Base-by-base conservation (phyloP, 2,797 vertebrate genomes). In the Sebastes goodei region DNA sequence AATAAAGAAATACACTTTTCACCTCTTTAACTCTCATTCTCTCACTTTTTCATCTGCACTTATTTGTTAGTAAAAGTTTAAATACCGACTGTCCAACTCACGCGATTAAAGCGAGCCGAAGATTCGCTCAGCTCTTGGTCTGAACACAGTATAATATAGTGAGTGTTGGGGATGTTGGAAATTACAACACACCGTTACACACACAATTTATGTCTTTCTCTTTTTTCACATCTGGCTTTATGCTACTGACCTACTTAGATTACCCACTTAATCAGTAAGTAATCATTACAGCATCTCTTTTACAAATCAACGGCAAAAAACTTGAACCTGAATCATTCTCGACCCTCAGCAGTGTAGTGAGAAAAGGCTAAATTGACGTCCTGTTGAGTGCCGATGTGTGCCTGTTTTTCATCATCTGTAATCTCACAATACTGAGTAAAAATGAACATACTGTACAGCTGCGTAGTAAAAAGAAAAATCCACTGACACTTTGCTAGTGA, bases 351-450 rank as follows among this genome's bases (percentile, higher is more conserved):
- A 56, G 30, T 59, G 59, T 21, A 56, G 75, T 52, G 46, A 77
- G 62, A 74, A 82, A 82, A 69, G 9, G 29, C 63, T 80, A 57
- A 71, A 74, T 4, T 25, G 60, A 76, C 23, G 46, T 57, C 55
- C 38, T 71, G 80, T 33, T 57, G 75, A 78, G 74, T 83, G 72
- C 65, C 15, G 67, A 85, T 25, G 49, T 68, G 76, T 57, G 87
- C 53, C 85, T 91, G 90, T 75, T 91, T 88, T 87, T 82, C 75
- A 85, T 88, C 89, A 90, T 75, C 67, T 4, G 29, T 84, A 80
- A 86, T 82, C 70, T 74, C 21, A 73, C 52, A 72, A 42, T 42
- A 56, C 42, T 4, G 59, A 67, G 68, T 70, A 81, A 86, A 86
- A 84, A 70, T 65, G 55, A 88, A 71, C 38, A 38, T 38, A 35